phyloP scores from a whole-genome alignment of 2,113 vertebrate species.

The Passer domesticus region DNA sequence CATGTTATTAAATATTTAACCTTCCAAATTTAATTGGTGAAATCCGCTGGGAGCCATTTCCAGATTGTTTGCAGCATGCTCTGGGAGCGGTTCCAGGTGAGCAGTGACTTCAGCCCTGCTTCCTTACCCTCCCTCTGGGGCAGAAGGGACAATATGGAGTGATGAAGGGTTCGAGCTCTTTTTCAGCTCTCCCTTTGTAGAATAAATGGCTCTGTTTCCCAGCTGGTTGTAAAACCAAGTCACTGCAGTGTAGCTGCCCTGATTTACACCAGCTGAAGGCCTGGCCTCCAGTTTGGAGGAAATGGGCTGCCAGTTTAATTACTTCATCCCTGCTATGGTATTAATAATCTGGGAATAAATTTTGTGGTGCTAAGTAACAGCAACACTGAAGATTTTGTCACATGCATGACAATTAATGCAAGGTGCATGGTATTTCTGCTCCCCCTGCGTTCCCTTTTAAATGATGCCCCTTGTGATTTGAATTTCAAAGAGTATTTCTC shows the following conservation, averaged over 20 bases:
- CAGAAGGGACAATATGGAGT: not conserved
- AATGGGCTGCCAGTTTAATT: constrained; percentile 18
- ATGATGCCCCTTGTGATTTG: constrained; percentile 7
- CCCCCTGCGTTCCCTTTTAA: not conserved
- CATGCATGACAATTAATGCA: constrained; percentile 16
- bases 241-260: not conserved
- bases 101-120: not conserved
- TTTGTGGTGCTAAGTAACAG: not conserved
- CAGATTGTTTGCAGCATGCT: not conserved
- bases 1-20: constrained; percentile 24
- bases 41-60: not conserved
- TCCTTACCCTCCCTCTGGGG: not conserved
- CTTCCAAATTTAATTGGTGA: not conserved
- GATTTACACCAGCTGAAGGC: constrained; percentile 38
- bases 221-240: not conserved
- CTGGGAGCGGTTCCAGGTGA: not conserved
- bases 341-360: constrained; percentile 25
- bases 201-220: not conserved
- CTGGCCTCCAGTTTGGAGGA: not conserved
- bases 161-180: not conserved
- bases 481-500: constrained; percentile 11
- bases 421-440: not conserved
- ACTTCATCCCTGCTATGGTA: not conserved
- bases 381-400: not conserved
- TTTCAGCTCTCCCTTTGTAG: not conserved